These are phyloP conservation scores for Diabrotica balteata DNA, from an alignment of 2,888 invertebrate genomes.

Conservation along the genomic window DNA sequence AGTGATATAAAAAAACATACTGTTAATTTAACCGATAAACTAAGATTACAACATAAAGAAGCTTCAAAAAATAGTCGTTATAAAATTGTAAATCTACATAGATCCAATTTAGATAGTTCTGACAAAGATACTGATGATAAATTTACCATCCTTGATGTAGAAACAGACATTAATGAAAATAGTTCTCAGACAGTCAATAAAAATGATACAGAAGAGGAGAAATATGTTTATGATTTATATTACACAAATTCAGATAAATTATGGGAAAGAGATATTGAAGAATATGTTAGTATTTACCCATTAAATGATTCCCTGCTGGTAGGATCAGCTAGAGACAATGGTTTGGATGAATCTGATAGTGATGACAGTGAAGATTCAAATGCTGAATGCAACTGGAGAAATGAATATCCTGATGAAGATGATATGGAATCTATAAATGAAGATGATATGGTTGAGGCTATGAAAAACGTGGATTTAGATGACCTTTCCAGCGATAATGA, in stretches of 20 bases:
- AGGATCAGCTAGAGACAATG: constrained; percentile 52
- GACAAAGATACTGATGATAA: constrained; percentile 40
- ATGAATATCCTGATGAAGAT: constrained; percentile 76
- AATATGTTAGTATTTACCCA: constrained; percentile 58
- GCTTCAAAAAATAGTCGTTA: constrained; percentile 64
- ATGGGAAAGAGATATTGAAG: constrained; percentile 58
- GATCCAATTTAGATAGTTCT: constrained; percentile 55
- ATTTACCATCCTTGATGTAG: constrained; percentile 67
- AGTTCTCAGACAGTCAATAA: constrained; percentile 28
- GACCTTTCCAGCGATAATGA: constrained; percentile 57
- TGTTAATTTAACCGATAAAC: constrained; percentile 60
- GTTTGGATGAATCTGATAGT: constrained; percentile 58
- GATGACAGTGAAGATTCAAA: constrained; percentile 77
- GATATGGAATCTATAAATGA: constrained; percentile 66
- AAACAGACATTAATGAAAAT: constrained; percentile 54
- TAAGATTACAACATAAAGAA: constrained; percentile 60
- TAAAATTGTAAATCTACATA: constrained; percentile 67
- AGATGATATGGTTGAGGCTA: constrained; percentile 69
- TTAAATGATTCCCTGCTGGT: constrained; percentile 58
- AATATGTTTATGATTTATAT: constrained; percentile 72
- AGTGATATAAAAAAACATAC: constrained; percentile 62
- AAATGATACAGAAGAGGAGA: constrained; percentile 35
- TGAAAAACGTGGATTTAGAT: constrained; percentile 58
- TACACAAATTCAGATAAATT: constrained; percentile 64
- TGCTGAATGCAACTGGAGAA: constrained; percentile 78